Conservation (phyloP, 2,888 invertebrate species). For the Sinodicranocentrus sp. region DNA sequence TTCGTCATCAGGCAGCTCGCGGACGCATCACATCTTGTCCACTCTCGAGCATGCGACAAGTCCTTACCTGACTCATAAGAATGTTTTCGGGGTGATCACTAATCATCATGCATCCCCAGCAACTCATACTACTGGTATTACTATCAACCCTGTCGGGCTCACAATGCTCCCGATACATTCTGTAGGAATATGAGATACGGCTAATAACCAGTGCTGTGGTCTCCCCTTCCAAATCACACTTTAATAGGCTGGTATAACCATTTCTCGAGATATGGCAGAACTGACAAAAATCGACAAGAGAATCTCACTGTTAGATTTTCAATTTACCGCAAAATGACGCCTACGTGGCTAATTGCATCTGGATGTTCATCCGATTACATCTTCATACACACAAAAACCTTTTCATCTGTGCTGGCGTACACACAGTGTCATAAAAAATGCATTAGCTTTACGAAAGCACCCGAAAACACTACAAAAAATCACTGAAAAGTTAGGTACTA, state of each 20-base stretch:
- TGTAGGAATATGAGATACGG: conserved; percentile 75
- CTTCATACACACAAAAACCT: neutral
- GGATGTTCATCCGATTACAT: neutral
- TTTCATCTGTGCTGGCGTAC: no score
- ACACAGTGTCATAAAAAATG: no score
- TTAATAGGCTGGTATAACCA: conserved; percentile 2
- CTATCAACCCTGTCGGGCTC: conserved; percentile 76
- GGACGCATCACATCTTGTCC: conserved; percentile 83
- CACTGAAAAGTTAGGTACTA: no score
- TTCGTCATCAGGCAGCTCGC: conserved; percentile 81
- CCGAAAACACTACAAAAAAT: no score
- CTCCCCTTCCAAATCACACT: conserved; percentile 68
- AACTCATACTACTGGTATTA: conserved; percentile 75
- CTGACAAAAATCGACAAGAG: neutral
- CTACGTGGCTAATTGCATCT: neutral
- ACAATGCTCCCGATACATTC: conserved; percentile 77
- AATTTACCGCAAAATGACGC: neutral
- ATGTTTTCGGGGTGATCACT: conserved; percentile 76
- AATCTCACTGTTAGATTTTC: no score
- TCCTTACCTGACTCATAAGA: conserved; percentile 77
- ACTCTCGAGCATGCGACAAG: conserved; percentile 79
- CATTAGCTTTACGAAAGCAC: no score
- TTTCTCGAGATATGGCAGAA: neutral
- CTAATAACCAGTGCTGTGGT: conserved; percentile 61
- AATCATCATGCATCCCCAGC: conserved; percentile 68